Base-by-base conservation (phyloP, 2,797 vertebrate species). In the Malacoctenus gilli region DNA sequence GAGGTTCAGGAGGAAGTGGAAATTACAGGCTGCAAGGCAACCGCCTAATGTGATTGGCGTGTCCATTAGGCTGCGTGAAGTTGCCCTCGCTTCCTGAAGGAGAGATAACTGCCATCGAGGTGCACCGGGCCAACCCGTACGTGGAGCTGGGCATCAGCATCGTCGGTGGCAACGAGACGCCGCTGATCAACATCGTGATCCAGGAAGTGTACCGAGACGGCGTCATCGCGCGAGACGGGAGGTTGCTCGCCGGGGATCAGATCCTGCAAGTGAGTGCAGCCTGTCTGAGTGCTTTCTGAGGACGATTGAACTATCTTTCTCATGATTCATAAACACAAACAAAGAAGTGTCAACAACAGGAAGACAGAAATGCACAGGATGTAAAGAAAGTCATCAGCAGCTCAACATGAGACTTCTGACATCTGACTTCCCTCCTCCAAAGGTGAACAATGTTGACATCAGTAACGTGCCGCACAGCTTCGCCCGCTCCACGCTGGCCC, bases 171-270 rank as follows among this genome's bases (percentile, higher is more conserved):
- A 98, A 98, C 32, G 97, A 99, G 88, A 99, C 97, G 0, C 97
- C 97, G 41, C 92, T 99, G 85, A 98, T 99, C 83, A 98, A 98
- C 89, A 90, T 99, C 39, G 97, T 99, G 68, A 99, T 99, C 85
- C 97, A 99, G 77, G 97, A 99, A 69, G 97, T 99, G 74, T 99
- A 98, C 88, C 90, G 97, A 19, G 97, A 99, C 23, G 95, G 97
- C 14, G 93, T 98, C 72, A 96, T 99, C 22, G 96, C 97, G 64
- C 92, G 94, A 77, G 97, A 99, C 12, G 96, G 97, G 75, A 89
- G 97, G 83, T 94, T 99, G 71, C 91, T 99, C 69, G 96, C 97
- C 25, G 97, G 97, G 49, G 97, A 99, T 89, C 97, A 99, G 84
- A 95, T 99, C 82, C 92, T 99, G 55, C 96, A 99, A 93, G 97